These are phyloP conservation scores for Apamea anceps DNA, from an alignment of 2,888 invertebrate genomes.

Conservation along the genomic window DNA sequence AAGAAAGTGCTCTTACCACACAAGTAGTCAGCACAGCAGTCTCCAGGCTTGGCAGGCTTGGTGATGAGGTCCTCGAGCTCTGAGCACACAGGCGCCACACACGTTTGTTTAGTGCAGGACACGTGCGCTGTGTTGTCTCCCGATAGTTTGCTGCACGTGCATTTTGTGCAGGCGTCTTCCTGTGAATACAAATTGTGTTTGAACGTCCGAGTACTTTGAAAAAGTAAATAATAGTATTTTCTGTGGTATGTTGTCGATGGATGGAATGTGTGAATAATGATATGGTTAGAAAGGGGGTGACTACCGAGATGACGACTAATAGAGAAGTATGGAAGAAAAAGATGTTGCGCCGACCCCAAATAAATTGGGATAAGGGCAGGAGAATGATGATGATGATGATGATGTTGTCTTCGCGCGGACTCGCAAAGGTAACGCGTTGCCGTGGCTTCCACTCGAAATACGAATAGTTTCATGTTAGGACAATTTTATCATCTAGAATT, in stretches of 20 bases:
- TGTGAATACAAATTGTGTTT: conserved; percentile 62
- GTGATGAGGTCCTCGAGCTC: conserved; percentile 88
- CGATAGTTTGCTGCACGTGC: conserved; percentile 90
- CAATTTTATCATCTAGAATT: neutral
- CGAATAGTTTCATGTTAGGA: neutral
- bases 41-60: conserved; percentile 88
- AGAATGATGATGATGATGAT: too few species aligned
- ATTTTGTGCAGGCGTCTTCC: conserved; percentile 94
- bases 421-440: neutral
- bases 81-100: conserved; percentile 91
- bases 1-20: conserved; percentile 88
- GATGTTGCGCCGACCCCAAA: too few species aligned
- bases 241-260: too few species aligned
- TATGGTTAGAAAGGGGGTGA: too few species aligned
- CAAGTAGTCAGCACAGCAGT: conserved; percentile 93
- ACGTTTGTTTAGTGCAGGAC: conserved; percentile 91
- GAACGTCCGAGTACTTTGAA: neutral
- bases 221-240: neutral
- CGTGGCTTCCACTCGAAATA: neutral
- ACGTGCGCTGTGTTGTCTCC: conserved; percentile 82
- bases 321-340: too few species aligned
- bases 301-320: too few species aligned
- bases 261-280: too few species aligned
- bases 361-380: too few species aligned
- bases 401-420: neutral